Percentiles rank a stretch among this genome's conserved stretches.
Conservation (phyloP, 2,888 invertebrate genomes). For the Stenichneumon culpator region DNA sequence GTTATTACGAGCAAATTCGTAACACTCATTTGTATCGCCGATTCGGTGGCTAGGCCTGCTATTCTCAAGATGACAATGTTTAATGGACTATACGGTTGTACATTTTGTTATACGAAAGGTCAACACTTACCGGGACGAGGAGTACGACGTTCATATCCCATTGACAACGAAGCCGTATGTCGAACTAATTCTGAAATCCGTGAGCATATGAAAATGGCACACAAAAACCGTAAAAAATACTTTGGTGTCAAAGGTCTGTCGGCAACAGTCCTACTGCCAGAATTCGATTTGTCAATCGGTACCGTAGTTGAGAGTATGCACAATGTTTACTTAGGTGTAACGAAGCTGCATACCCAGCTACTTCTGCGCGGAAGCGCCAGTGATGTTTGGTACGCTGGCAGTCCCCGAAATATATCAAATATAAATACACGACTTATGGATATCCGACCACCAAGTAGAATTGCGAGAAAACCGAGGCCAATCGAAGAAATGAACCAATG, state of each 20-base stretch:
- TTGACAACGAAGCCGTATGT: not conserved
- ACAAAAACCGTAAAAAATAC: not conserved
- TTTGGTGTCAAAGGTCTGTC: conserved; percentile 22
- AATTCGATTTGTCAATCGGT: conserved; percentile 20
- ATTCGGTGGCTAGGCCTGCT: not conserved
- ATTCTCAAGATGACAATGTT: conserved; percentile 4
- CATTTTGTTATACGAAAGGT: conserved; percentile 30
- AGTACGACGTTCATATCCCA: conserved; percentile 14
- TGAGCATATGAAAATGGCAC: conserved; percentile 7
- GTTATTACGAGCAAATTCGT: conserved; percentile 13
- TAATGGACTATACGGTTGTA: conserved; percentile 19
- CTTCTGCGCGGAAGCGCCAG: not conserved
- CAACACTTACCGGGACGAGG: not conserved
- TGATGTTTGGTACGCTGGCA: conserved; percentile 6
- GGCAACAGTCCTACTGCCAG: not conserved
- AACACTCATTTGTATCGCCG: not conserved
- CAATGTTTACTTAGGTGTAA: conserved; percentile 17
- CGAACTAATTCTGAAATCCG: conserved; percentile 18
- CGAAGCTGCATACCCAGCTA: conserved; percentile 20
- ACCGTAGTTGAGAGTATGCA: not conserved
- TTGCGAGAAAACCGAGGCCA: conserved; percentile 30
- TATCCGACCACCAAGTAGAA: conserved; percentile 18
- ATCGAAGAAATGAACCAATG: conserved; percentile 40
- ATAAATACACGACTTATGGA: conserved; percentile 26
- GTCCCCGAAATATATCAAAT: not conserved